These are phyloP conservation scores for Corbicula japonica DNA, from an alignment of 2,888 invertebrate species.

Conservation along the genomic window DNA sequence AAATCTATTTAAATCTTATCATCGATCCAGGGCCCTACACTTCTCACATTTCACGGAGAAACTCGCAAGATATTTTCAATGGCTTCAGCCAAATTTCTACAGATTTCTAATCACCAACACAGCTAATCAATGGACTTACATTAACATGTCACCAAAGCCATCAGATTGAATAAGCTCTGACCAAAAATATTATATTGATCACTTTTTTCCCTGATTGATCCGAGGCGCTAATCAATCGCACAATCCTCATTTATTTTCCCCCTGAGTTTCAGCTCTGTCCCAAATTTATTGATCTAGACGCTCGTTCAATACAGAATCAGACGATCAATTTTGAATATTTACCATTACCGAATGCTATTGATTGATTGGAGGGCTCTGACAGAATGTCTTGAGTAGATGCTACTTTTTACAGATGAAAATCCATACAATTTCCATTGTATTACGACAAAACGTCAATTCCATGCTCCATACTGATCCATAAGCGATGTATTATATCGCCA, in stretches of 20 bases:
- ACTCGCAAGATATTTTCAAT: no score
- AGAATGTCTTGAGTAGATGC: slow-evolving; percentile 48
- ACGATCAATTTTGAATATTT: slow-evolving; percentile 49
- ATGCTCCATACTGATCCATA: slow-evolving; percentile 60
- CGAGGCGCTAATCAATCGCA: slow-evolving; percentile 37
- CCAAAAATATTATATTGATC: slow-evolving; percentile 35
- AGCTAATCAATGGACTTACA: slow-evolving; percentile 19
- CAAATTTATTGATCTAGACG: slow-evolving; percentile 48
- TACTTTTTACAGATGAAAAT: slow-evolving; percentile 50
- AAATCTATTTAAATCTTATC: no score
- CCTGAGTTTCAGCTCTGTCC: slow-evolving; percentile 32
- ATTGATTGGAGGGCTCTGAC: slow-evolving; percentile 23
- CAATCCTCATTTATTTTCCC: slow-evolving; percentile 19
- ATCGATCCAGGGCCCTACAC: no score
- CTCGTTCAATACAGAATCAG: slow-evolving; percentile 21
- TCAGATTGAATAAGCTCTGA: slow-evolving; percentile 20
- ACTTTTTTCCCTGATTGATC: slow-evolving; percentile 21
- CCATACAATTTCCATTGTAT: slow-evolving; percentile 50
- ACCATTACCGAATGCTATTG: slow-evolving; percentile 26
- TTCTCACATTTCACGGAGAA: no score
- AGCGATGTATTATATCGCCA: slow-evolving; percentile 54
- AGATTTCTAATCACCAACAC: background rate
- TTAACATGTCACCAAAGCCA: slow-evolving; percentile 14
- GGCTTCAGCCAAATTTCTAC: background rate
- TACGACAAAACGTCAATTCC: slow-evolving; percentile 60